Conservation (phyloP, 2,113 vertebrate species). For the Sylvietta virens region DNA sequence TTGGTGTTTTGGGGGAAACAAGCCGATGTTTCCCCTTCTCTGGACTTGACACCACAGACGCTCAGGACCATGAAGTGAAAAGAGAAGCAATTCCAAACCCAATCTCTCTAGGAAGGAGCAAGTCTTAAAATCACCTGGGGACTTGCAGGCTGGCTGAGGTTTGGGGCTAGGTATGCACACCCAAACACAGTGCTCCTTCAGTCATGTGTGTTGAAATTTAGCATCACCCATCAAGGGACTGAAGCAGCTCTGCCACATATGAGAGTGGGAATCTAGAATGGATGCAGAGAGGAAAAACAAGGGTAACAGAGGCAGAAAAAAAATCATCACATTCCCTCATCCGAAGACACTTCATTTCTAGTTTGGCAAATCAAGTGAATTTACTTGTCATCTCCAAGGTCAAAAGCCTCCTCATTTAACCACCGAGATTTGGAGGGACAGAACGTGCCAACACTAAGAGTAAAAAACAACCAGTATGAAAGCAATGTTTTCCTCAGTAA, state of each 20-base stretch:
- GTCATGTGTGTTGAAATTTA: background rate
- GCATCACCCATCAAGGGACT: background rate
- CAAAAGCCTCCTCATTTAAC: background rate
- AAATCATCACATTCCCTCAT: background rate
- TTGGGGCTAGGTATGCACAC: background rate
- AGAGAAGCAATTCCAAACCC: background rate
- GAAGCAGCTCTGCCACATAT: accelerated
- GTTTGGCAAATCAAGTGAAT: slow-evolving; percentile 25
- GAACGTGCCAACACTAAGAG: background rate
- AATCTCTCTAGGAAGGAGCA: background rate
- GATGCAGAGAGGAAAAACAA: background rate
- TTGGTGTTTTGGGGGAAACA: background rate
- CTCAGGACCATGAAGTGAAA: background rate
- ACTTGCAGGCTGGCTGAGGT: background rate
- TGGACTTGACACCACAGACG: background rate
- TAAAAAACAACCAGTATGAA: background rate
- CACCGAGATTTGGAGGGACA: background rate
- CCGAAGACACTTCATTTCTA: slow-evolving; percentile 34
- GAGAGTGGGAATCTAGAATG: background rate
- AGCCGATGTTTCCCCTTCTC: background rate
- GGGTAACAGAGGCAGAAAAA: background rate
- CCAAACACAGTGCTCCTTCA: background rate
- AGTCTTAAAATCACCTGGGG: background rate
- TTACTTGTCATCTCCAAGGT: slow-evolving; percentile 20
- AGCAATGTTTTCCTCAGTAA: background rate